These are phyloP conservation scores for Synergus laeviventris DNA, from an alignment of 2,888 invertebrate species.

Conservation along the genomic window DNA sequence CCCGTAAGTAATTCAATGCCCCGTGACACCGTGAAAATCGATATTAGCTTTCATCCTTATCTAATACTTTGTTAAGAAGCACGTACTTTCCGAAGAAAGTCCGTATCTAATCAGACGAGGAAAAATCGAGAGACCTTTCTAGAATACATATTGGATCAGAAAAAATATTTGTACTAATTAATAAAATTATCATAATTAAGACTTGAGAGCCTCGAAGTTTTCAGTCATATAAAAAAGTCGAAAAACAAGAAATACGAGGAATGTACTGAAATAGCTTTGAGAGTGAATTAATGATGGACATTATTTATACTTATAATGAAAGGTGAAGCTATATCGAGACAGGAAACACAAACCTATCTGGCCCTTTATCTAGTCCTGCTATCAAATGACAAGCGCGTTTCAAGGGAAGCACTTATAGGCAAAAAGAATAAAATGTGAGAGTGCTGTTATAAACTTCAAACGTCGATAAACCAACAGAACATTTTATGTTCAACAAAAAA, in stretches of 20 bases:
- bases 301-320: not conserved
- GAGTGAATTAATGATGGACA: not conserved
- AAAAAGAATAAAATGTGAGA: not conserved
- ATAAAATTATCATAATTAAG: not conserved
- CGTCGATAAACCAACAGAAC: not conserved
- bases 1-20: slow-evolving; percentile 23
- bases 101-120: slow-evolving; percentile 6
- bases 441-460: not conserved
- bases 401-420: not conserved
- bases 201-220: too few species aligned
- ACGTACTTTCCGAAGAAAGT: slow-evolving; percentile 23
- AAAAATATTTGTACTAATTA: not conserved
- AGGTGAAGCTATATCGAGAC: not conserved
- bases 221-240: too few species aligned
- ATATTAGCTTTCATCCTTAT: slow-evolving; percentile 50
- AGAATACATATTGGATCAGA: not conserved
- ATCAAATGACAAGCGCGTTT: not conserved
- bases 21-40: slow-evolving; percentile 44
- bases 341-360: not conserved
- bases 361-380: not conserved
- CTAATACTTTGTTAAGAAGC: slow-evolving; percentile 36
- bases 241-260: too few species aligned
- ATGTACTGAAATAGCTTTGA: too few species aligned
- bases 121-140: not conserved
- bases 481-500: not conserved